Evolutionary conservation across 2,888 invertebrate genomes (phyloP).

Genomic region (Gasteruption jaculator): DNA sequence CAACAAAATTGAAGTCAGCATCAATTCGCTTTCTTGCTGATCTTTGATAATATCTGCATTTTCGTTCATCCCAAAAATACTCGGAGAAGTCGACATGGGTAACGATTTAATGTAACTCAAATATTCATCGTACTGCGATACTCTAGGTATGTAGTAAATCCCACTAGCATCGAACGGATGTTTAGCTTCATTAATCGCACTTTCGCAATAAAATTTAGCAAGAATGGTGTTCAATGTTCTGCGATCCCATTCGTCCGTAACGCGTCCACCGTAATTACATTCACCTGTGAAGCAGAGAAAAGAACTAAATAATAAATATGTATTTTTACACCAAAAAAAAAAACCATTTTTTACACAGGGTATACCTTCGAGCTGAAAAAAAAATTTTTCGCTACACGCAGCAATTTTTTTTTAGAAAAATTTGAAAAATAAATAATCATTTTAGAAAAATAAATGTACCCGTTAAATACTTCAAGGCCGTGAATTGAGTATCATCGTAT

Average conservation of each 20-base stretch:
- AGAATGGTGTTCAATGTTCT: slow-evolving; percentile 80
- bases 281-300: slow-evolving; percentile 60
- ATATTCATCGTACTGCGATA: slow-evolving; percentile 68
- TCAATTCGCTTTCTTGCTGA: slow-evolving; percentile 75
- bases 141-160: slow-evolving; percentile 70
- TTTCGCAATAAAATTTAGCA: slow-evolving; percentile 71
- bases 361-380: no score
- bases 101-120: slow-evolving; percentile 65
- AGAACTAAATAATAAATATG: not conserved
- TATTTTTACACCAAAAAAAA: not conserved
- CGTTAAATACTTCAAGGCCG: slow-evolving; percentile 83
- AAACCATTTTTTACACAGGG: not conserved
- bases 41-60: slow-evolving; percentile 92
- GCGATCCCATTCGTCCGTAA: slow-evolving; percentile 96
- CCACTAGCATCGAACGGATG: slow-evolving; percentile 50
- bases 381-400: no score
- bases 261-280: slow-evolving; percentile 94
- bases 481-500: slow-evolving; percentile 79
- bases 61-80: slow-evolving; percentile 86
- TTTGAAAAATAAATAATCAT: not conserved
- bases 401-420: not conserved
- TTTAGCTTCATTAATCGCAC: slow-evolving; percentile 59
- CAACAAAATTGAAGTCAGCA: slow-evolving; percentile 70
- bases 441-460: slow-evolving; percentile 26
- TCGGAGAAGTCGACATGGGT: slow-evolving; percentile 74